phyloP scores from a whole-genome alignment of 2,113 vertebrate species.

The Vidua macroura region DNA sequence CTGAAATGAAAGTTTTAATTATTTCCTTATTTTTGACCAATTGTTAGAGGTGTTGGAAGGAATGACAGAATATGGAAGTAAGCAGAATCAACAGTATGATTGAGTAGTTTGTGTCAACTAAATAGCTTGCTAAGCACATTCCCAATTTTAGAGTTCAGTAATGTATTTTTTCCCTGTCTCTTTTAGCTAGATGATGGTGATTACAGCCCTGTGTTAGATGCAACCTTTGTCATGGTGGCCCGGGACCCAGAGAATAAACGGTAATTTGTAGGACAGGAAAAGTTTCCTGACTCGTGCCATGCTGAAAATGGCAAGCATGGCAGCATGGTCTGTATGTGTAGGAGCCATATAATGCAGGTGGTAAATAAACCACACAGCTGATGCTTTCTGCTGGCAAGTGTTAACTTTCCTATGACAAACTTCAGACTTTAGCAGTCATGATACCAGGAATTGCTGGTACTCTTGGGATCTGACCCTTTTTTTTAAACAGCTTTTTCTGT shows the following conservation, averaged over 20 bases:
- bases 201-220: constrained; percentile 86
- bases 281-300: background rate
- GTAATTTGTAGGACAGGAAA: constrained; percentile 66
- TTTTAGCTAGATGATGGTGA: constrained; percentile 70
- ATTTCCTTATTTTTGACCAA: background rate
- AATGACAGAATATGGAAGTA: background rate
- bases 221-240: constrained; percentile 98
- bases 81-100: background rate
- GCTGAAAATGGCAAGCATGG: background rate
- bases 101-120: background rate
- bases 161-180: constrained; percentile 22
- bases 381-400: background rate
- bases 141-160: background rate
- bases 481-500: background rate
- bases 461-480: background rate
- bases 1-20: background rate
- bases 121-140: background rate
- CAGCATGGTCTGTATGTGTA: background rate
- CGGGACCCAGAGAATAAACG: constrained; percentile 93
- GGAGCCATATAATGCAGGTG: background rate
- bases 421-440: background rate
- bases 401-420: background rate
- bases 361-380: background rate
- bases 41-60: background rate
- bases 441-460: background rate